These are phyloP conservation scores for Drosophila nigrodunni DNA, from an alignment of 1,140 invertebrate species.

Conservation along the genomic window DNA sequence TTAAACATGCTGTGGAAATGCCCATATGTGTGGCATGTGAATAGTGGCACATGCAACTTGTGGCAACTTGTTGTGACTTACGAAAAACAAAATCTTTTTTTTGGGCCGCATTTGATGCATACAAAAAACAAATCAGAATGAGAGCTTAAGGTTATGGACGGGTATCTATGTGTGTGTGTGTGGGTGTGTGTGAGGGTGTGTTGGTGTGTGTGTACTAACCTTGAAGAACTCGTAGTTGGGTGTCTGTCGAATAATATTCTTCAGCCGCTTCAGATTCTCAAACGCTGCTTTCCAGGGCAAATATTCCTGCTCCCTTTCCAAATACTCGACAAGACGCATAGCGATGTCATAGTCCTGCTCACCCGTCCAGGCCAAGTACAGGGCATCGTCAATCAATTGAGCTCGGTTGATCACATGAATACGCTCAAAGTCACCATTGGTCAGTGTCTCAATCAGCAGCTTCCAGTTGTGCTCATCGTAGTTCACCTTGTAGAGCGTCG, in stretches of 20 bases:
- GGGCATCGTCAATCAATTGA: constrained; percentile 92
- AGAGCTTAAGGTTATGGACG: constrained; percentile 41
- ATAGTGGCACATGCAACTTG: constrained; percentile 10
- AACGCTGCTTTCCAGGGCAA: constrained; percentile 89
- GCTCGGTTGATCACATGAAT: constrained; percentile 91
- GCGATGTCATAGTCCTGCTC: constrained; percentile 88
- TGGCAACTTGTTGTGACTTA: constrained; percentile 49
- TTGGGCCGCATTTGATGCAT: constrained; percentile 43
- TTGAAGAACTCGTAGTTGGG: constrained; percentile 87
- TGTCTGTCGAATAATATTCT: constrained; percentile 85
- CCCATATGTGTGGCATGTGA: neutral
- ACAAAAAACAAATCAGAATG: constrained; percentile 66
- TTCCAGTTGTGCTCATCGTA: constrained; percentile 91
- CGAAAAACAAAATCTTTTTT: constrained; percentile 70
- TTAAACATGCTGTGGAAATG: too few relatives aligned
- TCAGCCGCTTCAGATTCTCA: constrained; percentile 86
- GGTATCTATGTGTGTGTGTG: neutral
- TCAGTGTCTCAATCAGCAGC: constrained; percentile 86
- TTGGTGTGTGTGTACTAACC: constrained; percentile 58
- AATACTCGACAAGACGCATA: constrained; percentile 87
- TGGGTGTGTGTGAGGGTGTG: neutral
- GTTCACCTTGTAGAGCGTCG: constrained; percentile 90
- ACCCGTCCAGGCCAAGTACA: constrained; percentile 90
- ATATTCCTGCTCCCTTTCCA: constrained; percentile 88
- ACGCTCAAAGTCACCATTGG: constrained; percentile 85